Base-by-base conservation (phyloP, 2,888 invertebrate species). In the Polymixis lichenea region DNA sequence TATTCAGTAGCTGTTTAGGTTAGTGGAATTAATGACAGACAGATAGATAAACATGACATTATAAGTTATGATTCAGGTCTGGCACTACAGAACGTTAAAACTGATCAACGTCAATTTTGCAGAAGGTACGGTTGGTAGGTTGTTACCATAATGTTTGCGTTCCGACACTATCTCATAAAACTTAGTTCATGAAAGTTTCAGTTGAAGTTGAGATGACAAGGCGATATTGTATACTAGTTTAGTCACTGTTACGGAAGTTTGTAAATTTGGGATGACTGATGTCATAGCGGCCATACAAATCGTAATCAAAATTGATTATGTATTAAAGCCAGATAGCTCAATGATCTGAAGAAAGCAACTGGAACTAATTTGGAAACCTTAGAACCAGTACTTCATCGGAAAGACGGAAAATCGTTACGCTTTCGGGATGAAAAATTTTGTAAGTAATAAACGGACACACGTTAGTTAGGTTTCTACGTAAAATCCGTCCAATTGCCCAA, bases 81-180 rank as follows among this genome's bases (percentile, higher is more conserved):
- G n/a, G 0, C 22, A 51, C 38, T 51, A 55, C 38, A 61, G 8
- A n/a, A 56, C 17, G 62, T 6, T 60, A 19, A 79, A 49, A 38
- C 25, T 53, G 15, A 53, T 65, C 28, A 49, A 56, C 25, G 53
- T 58, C 51, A 51, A 3, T 56, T 51, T 43, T 51, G 17, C 22
- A 55, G 15, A 69, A 73, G 69, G 73, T 62, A 58, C 8, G 51
- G 32, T 46, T 61, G 74, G 69, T 74, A 61, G 13, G 15, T 67
- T 75, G 65, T 61, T 81, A 69, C 11, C 53, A 53, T 66, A 73
- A 78, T 78, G 73, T 67, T 73, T 49, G 6, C 58, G 70, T 58
- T n/a, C 9, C 64, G 72, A 78, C 70, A 60, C 58, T 67, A 78
- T 83, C 74, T 74, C 62, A 74, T 78, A 70, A 61, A 83, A 82